Evolutionary conservation across 2,888 invertebrate genomes (phyloP).

Genomic region (Plebejus anna): DNA sequence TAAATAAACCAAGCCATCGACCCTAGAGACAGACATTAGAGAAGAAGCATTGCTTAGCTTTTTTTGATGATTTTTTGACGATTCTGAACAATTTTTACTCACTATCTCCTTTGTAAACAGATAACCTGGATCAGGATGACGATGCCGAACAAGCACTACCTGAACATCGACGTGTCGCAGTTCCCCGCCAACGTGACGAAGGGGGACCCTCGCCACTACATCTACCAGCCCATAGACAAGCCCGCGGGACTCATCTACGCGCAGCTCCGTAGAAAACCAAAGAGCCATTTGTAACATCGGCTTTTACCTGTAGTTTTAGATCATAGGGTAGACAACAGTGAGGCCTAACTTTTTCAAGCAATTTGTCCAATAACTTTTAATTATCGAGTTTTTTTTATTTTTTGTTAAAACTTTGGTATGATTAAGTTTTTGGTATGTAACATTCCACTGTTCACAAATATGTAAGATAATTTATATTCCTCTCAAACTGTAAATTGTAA

Average conservation of each 20-base stretch:
- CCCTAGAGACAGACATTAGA: neutral
- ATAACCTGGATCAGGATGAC: conserved; percentile 85
- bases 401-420: neutral
- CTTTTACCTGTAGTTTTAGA: conserved; percentile 18
- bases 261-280: conserved; percentile 82
- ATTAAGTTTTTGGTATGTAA: neutral
- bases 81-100: neutral
- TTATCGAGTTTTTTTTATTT: neutral
- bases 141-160: conserved; percentile 91
- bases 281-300: conserved; percentile 71
- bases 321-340: conserved; percentile 42
- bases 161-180: conserved; percentile 86
- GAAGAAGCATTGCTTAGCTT: neutral
- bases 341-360: neutral
- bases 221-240: conserved; percentile 88
- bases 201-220: conserved; percentile 82
- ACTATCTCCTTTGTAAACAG: conserved; percentile 50
- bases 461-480: conserved; percentile 3
- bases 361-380: neutral
- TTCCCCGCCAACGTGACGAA: conserved; percentile 83
- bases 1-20: conserved; percentile 17
- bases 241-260: conserved; percentile 89
- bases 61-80: neutral
- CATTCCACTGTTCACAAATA: neutral
- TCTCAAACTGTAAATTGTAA: neutral